Conservation (phyloP, 2,113 vertebrate genomes). For the Eurypyga helias region DNA sequence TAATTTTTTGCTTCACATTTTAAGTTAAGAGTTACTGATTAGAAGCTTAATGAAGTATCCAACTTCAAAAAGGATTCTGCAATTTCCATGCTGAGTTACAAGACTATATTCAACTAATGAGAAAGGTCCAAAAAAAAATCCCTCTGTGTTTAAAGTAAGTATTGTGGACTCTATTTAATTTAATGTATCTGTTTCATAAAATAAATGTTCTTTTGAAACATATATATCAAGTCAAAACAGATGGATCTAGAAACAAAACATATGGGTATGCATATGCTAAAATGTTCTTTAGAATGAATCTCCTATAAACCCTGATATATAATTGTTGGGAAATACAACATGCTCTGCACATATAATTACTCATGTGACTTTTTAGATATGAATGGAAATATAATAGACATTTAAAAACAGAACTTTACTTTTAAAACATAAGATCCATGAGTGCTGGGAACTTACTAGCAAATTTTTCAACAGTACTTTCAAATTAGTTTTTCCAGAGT, state of each 20-base stretch:
- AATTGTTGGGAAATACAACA: conserved; percentile 40
- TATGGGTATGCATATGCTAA: conserved; percentile 70
- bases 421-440: neutral
- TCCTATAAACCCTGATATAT: neutral
- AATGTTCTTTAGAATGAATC: conserved; percentile 58
- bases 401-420: neutral
- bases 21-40: neutral
- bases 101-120: neutral
- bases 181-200: conserved; percentile 31
- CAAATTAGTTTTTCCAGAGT: neutral
- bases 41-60: neutral
- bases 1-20: neutral
- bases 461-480: neutral
- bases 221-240: conserved; percentile 63
- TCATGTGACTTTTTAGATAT: conserved; percentile 2
- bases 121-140: neutral
- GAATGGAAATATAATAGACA: neutral
- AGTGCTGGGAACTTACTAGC: neutral
- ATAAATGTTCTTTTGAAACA: conserved; percentile 57
- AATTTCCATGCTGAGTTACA: neutral
- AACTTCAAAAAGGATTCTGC: neutral
- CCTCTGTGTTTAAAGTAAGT: neutral
- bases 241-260: conserved; percentile 67
- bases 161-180: conserved; percentile 5
- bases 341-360: conserved; percentile 13